Evolutionary conservation across 2,888 invertebrate species (phyloP).

Genomic region (Drosophila koepferae): DNA sequence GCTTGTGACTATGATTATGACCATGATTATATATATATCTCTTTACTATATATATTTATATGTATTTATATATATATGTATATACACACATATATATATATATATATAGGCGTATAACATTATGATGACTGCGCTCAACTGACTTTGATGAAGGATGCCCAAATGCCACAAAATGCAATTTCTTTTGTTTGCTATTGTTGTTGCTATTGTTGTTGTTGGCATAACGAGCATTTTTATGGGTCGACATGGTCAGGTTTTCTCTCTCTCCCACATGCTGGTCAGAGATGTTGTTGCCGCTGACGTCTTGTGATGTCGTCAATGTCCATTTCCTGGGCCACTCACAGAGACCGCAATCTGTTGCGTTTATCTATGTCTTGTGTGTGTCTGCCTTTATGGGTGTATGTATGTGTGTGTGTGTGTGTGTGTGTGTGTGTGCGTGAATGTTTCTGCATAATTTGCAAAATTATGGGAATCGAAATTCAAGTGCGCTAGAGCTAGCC

Average conservation of each 20-base stretch:
- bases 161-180: constrained; percentile 62
- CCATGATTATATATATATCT: constrained; percentile 21
- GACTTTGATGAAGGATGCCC: constrained; percentile 60
- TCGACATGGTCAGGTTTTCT: constrained; percentile 72
- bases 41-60: constrained; percentile 11
- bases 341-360: constrained; percentile 64
- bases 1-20: constrained; percentile 33
- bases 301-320: constrained; percentile 66
- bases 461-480: constrained; percentile 78
- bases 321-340: constrained; percentile 67
- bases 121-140: constrained; percentile 38
- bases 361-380: constrained; percentile 60
- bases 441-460: constrained; percentile 70
- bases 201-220: constrained; percentile 39
- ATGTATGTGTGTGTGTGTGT: constrained; percentile 61
- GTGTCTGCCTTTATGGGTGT: constrained; percentile 39
- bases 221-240: constrained; percentile 62
- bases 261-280: constrained; percentile 65
- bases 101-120: constrained; percentile 14
- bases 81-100: constrained; percentile 2
- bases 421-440: constrained; percentile 65
- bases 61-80: constrained; percentile 5
- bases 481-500: constrained; percentile 51
- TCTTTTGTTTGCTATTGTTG: constrained; percentile 43
- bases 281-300: constrained; percentile 41